Evolutionary conservation across 2,113 vertebrate genomes (phyloP).

Genomic region (Notothenia rossii): DNA sequence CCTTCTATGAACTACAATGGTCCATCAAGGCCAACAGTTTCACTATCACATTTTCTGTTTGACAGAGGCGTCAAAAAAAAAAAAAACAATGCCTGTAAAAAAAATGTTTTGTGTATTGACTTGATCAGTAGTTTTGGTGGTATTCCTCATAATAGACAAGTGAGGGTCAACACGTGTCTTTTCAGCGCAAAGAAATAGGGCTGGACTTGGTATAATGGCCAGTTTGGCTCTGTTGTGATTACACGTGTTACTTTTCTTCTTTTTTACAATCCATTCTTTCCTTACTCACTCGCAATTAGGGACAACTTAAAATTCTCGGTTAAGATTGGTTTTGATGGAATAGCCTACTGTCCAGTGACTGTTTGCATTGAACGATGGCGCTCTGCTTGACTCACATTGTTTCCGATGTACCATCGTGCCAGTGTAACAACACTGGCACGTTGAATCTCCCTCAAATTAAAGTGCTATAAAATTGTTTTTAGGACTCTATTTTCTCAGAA

Average conservation of each 20-base stretch:
- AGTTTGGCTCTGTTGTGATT: background rate
- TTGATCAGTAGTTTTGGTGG: background rate
- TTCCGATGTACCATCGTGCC: background rate
- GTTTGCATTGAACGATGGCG: background rate
- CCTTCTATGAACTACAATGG: background rate
- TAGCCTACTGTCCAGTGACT: background rate
- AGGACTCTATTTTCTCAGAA: background rate
- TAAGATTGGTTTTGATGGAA: background rate
- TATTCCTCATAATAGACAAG: background rate
- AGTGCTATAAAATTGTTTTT: background rate
- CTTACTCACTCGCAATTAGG: background rate
- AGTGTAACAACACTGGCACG: background rate
- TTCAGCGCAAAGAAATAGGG: conserved; percentile 14
- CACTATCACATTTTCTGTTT: background rate
- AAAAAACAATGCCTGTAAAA: background rate
- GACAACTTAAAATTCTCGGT: background rate
- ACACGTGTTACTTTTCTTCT: background rate
- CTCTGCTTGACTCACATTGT: background rate
- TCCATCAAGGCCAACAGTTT: background rate
- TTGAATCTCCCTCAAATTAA: background rate
- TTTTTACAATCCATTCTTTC: background rate
- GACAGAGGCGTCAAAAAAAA: background rate
- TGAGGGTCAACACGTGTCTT: background rate
- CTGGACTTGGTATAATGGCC: background rate
- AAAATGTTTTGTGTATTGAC: background rate